Conservation (phyloP, 2,888 invertebrate genomes). For the Standfussiana lucernea region DNA sequence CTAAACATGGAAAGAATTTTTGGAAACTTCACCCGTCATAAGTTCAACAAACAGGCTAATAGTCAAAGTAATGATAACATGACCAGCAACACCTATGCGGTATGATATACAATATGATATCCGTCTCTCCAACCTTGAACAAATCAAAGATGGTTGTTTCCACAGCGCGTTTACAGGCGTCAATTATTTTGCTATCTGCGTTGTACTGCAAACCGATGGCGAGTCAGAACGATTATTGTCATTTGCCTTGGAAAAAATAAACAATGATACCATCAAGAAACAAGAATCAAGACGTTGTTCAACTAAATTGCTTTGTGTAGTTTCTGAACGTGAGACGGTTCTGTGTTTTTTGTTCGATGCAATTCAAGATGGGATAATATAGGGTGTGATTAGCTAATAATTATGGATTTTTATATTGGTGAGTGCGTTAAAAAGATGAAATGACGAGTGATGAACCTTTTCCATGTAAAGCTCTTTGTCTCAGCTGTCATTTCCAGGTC, state of each 20-base stretch:
- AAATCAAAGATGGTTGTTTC: slow-evolving; percentile 28
- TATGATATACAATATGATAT: not conserved
- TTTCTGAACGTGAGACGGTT: slow-evolving; percentile 44
- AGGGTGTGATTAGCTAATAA: slow-evolving; percentile 9
- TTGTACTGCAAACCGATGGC: slow-evolving; percentile 36
- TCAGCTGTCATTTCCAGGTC: not conserved
- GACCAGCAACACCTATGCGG: not conserved
- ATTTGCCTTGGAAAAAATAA: slow-evolving; percentile 59
- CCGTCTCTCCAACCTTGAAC: slow-evolving; percentile 23
- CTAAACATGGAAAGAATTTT: too few relatives aligned
- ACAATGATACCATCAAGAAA: slow-evolving; percentile 53
- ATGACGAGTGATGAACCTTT: not conserved
- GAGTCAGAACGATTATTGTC: slow-evolving; percentile 55
- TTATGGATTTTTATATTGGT: not conserved
- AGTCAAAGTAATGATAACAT: not conserved
- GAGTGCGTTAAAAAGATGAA: not conserved
- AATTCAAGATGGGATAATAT: not conserved
- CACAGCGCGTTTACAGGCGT: slow-evolving; percentile 24
- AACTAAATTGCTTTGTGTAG: slow-evolving; percentile 56
- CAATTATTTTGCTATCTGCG: slow-evolving; percentile 62
- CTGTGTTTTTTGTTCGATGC: slow-evolving; percentile 36
- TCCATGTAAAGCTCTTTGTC: not conserved
- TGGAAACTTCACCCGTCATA: not conserved
- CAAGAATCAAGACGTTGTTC: slow-evolving; percentile 40
- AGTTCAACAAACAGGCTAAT: not conserved